These are phyloP conservation scores for Sogatella furcifera DNA, from an alignment of 1,140 invertebrate genomes.

Conservation along the genomic window DNA sequence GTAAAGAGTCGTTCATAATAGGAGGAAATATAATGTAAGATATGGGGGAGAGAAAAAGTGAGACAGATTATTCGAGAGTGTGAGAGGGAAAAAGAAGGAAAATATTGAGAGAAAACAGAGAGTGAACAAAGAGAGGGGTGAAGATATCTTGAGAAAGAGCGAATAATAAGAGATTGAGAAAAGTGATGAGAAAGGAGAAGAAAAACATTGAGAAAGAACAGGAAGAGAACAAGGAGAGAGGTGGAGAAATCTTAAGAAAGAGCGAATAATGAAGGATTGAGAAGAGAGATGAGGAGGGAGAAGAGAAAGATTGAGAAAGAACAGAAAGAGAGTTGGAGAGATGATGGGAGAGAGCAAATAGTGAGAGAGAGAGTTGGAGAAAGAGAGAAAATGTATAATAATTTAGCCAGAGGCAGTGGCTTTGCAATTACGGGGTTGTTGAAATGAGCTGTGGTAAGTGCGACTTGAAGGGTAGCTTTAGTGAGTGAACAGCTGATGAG, in stretches of 20 bases:
- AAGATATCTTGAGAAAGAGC: no score
- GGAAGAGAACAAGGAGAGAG: background rate
- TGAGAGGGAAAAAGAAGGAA: no score
- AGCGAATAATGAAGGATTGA: background rate
- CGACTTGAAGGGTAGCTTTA: no score
- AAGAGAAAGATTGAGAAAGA: background rate
- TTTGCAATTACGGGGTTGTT: no score
- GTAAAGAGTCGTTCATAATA: background rate
- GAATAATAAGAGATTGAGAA: no score
- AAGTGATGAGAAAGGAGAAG: background rate
- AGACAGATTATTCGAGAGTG: background rate
- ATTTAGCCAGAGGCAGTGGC: no score
- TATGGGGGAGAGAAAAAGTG: background rate
- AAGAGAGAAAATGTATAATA: background rate
- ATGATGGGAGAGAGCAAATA: background rate
- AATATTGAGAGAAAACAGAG: no score
- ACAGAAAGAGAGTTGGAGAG: background rate
- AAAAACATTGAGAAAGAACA: background rate
- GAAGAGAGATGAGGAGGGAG: background rate
- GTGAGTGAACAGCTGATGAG: background rate
- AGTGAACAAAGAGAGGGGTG: no score
- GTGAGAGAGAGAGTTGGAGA: background rate
- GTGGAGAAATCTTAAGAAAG: background rate
- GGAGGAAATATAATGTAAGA: background rate
- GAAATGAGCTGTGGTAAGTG: no score